These are phyloP conservation scores for Chymomyza procnemis DNA, from an alignment of 2,888 invertebrate species.

Conservation along the genomic window DNA sequence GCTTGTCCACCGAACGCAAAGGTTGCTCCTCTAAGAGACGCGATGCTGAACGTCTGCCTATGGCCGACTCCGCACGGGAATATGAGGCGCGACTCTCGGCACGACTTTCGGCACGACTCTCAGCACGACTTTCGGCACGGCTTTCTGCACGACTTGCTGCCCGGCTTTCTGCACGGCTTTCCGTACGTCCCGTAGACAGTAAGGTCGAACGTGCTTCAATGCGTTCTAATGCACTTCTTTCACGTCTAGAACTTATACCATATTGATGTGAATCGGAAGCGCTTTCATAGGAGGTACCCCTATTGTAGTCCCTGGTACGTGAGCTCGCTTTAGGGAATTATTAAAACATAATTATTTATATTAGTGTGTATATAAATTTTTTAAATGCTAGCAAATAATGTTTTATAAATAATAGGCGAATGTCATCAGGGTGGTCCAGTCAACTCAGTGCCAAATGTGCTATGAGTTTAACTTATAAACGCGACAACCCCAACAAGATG, in stretches of 20 bases:
- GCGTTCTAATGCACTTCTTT: slow-evolving; percentile 55
- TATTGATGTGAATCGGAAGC: slow-evolving; percentile 53
- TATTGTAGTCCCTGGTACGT: slow-evolving; percentile 63
- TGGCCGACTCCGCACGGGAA: slow-evolving; percentile 46
- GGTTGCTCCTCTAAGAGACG: slow-evolving; percentile 48
- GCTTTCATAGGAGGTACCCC: slow-evolving; percentile 73
- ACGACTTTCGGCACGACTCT: slow-evolving; percentile 47
- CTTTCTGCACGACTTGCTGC: slow-evolving; percentile 54
- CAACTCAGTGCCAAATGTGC: not conserved
- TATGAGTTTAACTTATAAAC: too few relatives aligned
- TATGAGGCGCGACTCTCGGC: slow-evolving; percentile 42
- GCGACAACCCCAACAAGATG: not conserved
- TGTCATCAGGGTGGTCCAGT: not conserved
- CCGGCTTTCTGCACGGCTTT: slow-evolving; percentile 48
- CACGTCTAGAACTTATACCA: slow-evolving; percentile 53
- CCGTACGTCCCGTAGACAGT: slow-evolving; percentile 47
- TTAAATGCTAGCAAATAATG: too few relatives aligned
- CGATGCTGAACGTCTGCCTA: slow-evolving; percentile 42
- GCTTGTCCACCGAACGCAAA: slow-evolving; percentile 81
- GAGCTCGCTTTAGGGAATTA: slow-evolving; percentile 48
- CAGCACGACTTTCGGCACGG: slow-evolving; percentile 54
- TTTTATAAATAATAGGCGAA: not conserved
- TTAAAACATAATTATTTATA: not conserved
- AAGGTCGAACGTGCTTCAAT: slow-evolving; percentile 53
- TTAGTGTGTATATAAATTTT: not conserved